Evolutionary conservation across 2,888 invertebrate genomes (phyloP).

Genomic region (Morpho deidamia): DNA sequence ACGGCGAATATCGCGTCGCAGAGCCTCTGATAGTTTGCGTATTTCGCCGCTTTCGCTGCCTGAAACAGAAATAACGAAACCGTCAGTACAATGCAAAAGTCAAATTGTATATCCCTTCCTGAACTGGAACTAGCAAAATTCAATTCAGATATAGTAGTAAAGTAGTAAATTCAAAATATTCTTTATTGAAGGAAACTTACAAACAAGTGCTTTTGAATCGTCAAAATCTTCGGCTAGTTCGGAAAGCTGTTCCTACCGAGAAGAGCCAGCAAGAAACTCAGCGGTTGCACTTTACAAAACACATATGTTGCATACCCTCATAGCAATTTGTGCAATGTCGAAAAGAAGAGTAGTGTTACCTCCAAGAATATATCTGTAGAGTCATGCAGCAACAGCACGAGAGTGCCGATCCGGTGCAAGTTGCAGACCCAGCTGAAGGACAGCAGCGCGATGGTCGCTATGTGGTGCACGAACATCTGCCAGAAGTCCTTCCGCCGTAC

Average conservation of each 20-base stretch:
- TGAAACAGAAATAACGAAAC: constrained; percentile 51
- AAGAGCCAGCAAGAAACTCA: too few relatives aligned
- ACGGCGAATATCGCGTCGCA: constrained; percentile 93
- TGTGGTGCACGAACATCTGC: constrained; percentile 99
- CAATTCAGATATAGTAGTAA: too few relatives aligned
- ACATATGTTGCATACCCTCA: too few relatives aligned
- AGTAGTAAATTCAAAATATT: too few relatives aligned
- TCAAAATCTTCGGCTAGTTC: too few relatives aligned
- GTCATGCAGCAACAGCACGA: constrained; percentile 93
- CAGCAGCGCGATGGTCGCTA: constrained; percentile 93
- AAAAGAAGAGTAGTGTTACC: constrained; percentile 57
- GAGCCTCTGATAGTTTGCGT: constrained; percentile 91
- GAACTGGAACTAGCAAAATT: too few relatives aligned
- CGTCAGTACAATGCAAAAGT: too few relatives aligned
- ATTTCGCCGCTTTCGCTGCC: constrained; percentile 96
- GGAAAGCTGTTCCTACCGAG: too few relatives aligned
- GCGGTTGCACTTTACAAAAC: too few relatives aligned
- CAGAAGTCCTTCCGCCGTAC: constrained; percentile 96
- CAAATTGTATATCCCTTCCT: too few relatives aligned
- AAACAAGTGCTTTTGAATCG: too few relatives aligned
- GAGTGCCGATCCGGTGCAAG: constrained; percentile 92
- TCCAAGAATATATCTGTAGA: constrained; percentile 94
- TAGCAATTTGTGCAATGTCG: not conserved
- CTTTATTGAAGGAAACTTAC: too few relatives aligned
- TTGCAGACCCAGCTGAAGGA: constrained; percentile 97